Conservation (phyloP, 2,888 invertebrate species). For the Limnephilus lunatus region DNA sequence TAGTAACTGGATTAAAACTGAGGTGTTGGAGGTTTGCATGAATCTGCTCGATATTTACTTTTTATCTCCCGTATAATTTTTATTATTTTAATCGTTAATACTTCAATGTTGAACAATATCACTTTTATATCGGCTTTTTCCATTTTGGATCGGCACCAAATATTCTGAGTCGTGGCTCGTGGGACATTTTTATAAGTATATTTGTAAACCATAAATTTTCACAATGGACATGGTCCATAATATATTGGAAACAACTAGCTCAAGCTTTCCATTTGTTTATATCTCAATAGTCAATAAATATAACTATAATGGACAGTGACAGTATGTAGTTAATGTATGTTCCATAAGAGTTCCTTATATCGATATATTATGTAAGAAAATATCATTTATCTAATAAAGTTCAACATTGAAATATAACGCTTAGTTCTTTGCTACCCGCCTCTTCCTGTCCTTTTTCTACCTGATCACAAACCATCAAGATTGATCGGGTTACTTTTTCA, state of each 20-base stretch:
- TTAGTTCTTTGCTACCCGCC: constrained; percentile 13
- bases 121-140: neutral
- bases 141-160: neutral
- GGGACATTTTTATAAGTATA: constrained; percentile 27
- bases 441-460: neutral
- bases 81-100: constrained; percentile 16
- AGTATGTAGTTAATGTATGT: constrained; percentile 6
- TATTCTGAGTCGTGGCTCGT: neutral
- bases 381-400: constrained; percentile 46
- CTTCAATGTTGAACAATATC: constrained; percentile 41
- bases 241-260: neutral
- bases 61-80: neutral
- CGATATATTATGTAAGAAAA: constrained; percentile 32
- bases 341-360: constrained; percentile 33
- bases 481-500: too few species aligned
- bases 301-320: neutral
- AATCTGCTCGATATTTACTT: neutral
- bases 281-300: neutral
- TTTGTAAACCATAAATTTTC: constrained; percentile 10
- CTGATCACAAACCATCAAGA: too few species aligned
- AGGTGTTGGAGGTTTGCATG: constrained; percentile 2
- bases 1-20: neutral
- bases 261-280: neutral
- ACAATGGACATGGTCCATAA: neutral
- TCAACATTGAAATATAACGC: constrained; percentile 49